Conservation (phyloP, 2,888 invertebrate species). For the Unio pictorum region DNA sequence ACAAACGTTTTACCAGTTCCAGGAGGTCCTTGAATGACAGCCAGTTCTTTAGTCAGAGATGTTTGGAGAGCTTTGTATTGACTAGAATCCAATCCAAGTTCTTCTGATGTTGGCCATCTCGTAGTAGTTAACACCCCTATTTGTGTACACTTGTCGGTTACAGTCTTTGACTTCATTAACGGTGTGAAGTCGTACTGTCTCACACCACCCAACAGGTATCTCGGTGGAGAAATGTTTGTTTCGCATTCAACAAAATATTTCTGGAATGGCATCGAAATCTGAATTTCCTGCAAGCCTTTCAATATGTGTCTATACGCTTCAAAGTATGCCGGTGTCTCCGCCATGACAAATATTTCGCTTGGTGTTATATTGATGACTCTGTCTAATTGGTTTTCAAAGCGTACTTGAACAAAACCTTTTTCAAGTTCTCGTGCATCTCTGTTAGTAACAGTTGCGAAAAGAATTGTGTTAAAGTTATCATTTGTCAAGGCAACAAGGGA, state of each 20-base stretch:
- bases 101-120: constrained; percentile 35
- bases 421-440: constrained; percentile 46
- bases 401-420: constrained; percentile 52
- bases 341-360: constrained; percentile 75
- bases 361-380: constrained; percentile 19
- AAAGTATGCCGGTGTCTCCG: constrained; percentile 85
- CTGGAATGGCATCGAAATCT: constrained; percentile 53
- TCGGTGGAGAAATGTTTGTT: constrained; percentile 37
- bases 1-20: constrained; percentile 90
- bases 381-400: constrained; percentile 39
- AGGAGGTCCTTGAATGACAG: constrained; percentile 79
- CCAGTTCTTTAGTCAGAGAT: constrained; percentile 64
- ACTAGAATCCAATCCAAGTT: constrained; percentile 38
- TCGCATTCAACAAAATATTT: constrained; percentile 51
- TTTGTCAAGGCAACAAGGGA: constrained; percentile 82
- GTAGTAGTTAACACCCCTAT: constrained; percentile 25
- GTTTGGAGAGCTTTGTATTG: constrained; percentile 62
- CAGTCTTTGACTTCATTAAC: too few relatives aligned
- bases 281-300: constrained; percentile 79
- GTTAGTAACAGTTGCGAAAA: constrained; percentile 78
- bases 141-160: too few relatives aligned
- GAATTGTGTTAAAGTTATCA: constrained; percentile 80
- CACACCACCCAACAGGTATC: constrained; percentile 31
- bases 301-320: constrained; percentile 86
- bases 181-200: constrained; percentile 26